phyloP scores from a whole-genome alignment of 1,140 invertebrate species.

The Formica exsecta region DNA sequence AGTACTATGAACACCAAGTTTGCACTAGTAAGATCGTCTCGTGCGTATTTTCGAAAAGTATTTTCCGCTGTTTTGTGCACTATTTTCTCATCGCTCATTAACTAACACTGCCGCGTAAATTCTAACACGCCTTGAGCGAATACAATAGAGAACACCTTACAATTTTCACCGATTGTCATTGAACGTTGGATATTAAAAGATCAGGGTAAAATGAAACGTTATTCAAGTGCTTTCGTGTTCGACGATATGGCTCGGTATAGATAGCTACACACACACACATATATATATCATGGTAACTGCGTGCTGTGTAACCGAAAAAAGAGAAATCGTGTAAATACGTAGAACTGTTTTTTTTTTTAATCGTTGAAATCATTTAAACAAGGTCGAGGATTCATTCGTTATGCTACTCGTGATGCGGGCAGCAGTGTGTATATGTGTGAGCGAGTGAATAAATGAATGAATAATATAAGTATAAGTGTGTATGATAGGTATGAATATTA shows the following conservation, averaged over 20 bases:
- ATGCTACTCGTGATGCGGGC: slow-evolving; percentile 73
- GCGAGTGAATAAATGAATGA: too few relatives aligned
- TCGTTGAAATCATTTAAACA: slow-evolving; percentile 70
- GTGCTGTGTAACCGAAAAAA: slow-evolving; percentile 51
- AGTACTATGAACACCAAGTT: not conserved
- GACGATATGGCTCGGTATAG: slow-evolving; percentile 52
- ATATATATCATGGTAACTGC: slow-evolving; percentile 45
- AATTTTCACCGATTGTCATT: slow-evolving; percentile 72
- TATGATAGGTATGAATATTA: slow-evolving; percentile 55
- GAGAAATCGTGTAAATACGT: slow-evolving; percentile 71
- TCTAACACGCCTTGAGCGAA: slow-evolving; percentile 67
- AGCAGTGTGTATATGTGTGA: slow-evolving; percentile 51
- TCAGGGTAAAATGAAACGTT: slow-evolving; percentile 45
- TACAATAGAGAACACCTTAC: slow-evolving; percentile 53
- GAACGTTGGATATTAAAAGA: slow-evolving; percentile 47
- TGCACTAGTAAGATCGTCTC: not conserved
- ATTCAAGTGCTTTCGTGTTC: slow-evolving; percentile 44
- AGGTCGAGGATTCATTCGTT: slow-evolving; percentile 67
- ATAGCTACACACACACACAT: slow-evolving; percentile 22
- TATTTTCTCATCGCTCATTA: slow-evolving; percentile 62
- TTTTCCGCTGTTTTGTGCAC: slow-evolving; percentile 27
- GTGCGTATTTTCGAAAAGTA: not conserved
- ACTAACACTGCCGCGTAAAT: slow-evolving; percentile 76
- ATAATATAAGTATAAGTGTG: too few relatives aligned
- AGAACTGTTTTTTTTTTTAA: slow-evolving; percentile 75